Evolutionary conservation across 2,113 vertebrate species (phyloP).

Genomic region (Poeciliopsis retropinna): DNA sequence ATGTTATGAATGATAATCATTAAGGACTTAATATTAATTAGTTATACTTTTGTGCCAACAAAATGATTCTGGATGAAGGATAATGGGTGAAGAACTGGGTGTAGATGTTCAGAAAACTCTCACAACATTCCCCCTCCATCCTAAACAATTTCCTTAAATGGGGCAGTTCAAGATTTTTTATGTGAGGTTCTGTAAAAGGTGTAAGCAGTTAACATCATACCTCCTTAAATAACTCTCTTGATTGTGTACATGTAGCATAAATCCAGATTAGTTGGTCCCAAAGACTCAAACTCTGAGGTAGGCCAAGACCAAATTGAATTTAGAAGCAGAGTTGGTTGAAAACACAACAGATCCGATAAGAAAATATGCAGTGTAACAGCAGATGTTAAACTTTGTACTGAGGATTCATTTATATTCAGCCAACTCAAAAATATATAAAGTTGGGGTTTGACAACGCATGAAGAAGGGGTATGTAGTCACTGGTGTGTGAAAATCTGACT

Average conservation of each 20-base stretch:
- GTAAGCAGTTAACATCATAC: not conserved
- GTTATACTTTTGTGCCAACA: not conserved
- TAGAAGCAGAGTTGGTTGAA: not conserved
- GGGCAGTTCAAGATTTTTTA: not conserved
- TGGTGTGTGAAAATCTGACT: not conserved
- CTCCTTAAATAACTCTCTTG: not conserved
- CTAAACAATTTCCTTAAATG: not conserved
- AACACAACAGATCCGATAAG: not conserved
- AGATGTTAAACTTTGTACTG: not conserved
- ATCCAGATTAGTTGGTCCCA: not conserved
- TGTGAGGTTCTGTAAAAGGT: too few relatives aligned
- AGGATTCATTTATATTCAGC: not conserved
- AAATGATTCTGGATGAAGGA: not conserved
- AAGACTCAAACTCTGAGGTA: too few relatives aligned
- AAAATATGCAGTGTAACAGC: not conserved
- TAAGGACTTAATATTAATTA: not conserved
- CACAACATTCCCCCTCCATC: not conserved
- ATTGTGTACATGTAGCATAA: not conserved
- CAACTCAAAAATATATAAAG: not conserved
- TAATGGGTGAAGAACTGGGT: not conserved
- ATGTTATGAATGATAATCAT: not conserved
- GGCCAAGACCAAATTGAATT: too few relatives aligned
- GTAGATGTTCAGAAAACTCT: not conserved
- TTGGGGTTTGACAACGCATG: not conserved
- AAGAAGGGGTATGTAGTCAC: not conserved